Conservation (phyloP, 2,113 vertebrate genomes). For the Urocitellus parryii region DNA sequence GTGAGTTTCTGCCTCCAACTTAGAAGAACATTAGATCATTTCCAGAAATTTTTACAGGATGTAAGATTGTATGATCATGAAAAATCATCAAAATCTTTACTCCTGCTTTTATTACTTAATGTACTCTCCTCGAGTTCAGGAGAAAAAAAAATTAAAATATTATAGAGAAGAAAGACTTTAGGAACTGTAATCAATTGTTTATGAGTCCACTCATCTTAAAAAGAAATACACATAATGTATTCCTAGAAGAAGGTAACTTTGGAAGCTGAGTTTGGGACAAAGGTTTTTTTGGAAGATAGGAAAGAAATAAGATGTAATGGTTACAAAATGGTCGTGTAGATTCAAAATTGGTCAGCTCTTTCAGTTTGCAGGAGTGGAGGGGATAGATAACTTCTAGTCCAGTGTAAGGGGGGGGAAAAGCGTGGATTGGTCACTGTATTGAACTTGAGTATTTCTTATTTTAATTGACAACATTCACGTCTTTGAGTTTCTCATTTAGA, state of each 20-base stretch:
- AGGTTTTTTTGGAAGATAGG: neutral
- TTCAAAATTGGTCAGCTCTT: conserved; percentile 58
- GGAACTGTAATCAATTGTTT: conserved; percentile 65
- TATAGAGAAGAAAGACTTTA: neutral
- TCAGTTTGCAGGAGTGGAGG: neutral
- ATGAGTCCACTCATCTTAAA: conserved; percentile 21
- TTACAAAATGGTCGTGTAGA: conserved; percentile 61
- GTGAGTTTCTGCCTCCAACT: neutral
- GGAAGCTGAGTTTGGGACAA: conserved; percentile 73
- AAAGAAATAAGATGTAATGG: conserved; percentile 39
- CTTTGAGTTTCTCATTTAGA: conserved; percentile 89
- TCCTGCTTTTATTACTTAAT: conserved; percentile 31
- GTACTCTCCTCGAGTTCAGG: neutral
- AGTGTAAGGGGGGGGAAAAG: conserved; percentile 68
- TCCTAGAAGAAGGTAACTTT: conserved; percentile 61
- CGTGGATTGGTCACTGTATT: conserved; percentile 85
- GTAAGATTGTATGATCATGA: neutral
- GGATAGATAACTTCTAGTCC: conserved; percentile 71
- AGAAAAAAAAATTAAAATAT: neutral
- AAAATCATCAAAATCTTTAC: neutral
- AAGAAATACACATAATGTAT: conserved; percentile 57
- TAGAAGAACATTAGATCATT: conserved; percentile 14
- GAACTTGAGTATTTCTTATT: conserved; percentile 88
- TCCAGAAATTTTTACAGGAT: conserved; percentile 22
- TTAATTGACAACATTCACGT: conserved; percentile 91